phyloP scores from a whole-genome alignment of 2,113 vertebrate genomes.

The Chlorodrepanis virens region DNA sequence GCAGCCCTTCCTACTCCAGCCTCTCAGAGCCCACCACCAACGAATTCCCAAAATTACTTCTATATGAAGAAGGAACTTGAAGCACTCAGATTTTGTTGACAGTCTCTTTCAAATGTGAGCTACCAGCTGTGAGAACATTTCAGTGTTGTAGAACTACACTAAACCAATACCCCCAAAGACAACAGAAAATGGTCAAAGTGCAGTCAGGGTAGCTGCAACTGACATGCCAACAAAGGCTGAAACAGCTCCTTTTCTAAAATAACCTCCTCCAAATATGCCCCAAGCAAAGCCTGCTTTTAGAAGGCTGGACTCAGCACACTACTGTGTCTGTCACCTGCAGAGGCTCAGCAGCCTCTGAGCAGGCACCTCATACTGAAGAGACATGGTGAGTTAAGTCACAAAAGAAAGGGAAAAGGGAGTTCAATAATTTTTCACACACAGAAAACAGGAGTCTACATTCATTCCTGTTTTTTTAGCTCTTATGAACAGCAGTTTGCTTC shows the following conservation, averaged over 20 bases:
- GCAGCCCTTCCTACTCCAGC: not conserved
- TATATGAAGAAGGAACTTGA: not conserved
- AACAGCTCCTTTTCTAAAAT: not conserved
- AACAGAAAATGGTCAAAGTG: not conserved
- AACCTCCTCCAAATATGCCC: not conserved
- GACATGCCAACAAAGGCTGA: not conserved
- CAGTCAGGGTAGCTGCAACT: not conserved
- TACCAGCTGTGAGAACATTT: not conserved
- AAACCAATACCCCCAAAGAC: not conserved
- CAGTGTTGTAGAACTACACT: fast-evolving
- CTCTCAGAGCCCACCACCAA: not conserved
- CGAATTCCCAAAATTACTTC: not conserved
- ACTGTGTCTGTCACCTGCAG: not conserved
- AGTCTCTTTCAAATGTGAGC: not conserved
- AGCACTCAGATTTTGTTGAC: not conserved
- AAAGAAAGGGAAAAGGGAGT: not conserved
- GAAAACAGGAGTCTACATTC: not conserved
- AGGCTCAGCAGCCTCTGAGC: not conserved
- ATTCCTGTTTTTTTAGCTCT: not conserved
- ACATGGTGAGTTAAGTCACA: not conserved
- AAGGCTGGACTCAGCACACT: not conserved
- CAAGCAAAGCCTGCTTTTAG: not conserved
- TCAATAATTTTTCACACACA: not conserved
- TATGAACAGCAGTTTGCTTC: not conserved
- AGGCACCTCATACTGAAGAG: not conserved